Evolutionary conservation across 2,113 vertebrate species (phyloP).

Genomic region (Platycercus adscitus): DNA sequence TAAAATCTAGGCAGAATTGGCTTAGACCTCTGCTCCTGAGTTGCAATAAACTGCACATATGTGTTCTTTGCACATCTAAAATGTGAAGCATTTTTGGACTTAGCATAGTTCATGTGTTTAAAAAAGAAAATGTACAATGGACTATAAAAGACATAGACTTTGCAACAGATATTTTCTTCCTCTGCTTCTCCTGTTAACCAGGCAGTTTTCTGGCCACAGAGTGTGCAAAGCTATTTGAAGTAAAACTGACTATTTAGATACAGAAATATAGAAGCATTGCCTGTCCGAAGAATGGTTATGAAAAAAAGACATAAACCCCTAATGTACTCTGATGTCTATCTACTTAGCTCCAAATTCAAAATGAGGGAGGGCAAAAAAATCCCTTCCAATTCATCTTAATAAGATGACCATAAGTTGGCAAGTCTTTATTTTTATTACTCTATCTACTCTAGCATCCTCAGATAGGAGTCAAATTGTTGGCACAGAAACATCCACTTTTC

Average conservation of each 20-base stretch:
- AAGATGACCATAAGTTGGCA: neutral
- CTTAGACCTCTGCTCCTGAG: neutral
- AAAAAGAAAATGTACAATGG: neutral
- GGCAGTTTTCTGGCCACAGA: neutral
- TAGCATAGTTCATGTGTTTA: neutral
- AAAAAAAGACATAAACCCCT: neutral
- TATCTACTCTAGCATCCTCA: neutral
- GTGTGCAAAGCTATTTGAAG: neutral
- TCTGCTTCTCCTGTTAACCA: neutral
- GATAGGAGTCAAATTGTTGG: neutral
- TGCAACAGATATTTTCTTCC: neutral
- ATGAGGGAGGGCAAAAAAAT: neutral
- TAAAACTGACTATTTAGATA: neutral
- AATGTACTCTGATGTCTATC: neutral
- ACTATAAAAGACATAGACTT: neutral
- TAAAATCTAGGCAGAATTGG: neutral
- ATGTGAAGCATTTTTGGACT: neutral
- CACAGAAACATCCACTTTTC: neutral
- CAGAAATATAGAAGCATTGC: neutral
- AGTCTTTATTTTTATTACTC: neutral
- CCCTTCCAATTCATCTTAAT: conserved; percentile 3
- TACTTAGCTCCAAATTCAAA: conserved; percentile 21
- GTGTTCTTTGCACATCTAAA: neutral
- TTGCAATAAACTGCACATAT: neutral
- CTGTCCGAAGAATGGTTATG: neutral